A percentile compares a stretch with the other conserved stretches of the same genome.
Conservation (phyloP, 2,797 vertebrate species). For the Enteromius thamalakanensis region DNA sequence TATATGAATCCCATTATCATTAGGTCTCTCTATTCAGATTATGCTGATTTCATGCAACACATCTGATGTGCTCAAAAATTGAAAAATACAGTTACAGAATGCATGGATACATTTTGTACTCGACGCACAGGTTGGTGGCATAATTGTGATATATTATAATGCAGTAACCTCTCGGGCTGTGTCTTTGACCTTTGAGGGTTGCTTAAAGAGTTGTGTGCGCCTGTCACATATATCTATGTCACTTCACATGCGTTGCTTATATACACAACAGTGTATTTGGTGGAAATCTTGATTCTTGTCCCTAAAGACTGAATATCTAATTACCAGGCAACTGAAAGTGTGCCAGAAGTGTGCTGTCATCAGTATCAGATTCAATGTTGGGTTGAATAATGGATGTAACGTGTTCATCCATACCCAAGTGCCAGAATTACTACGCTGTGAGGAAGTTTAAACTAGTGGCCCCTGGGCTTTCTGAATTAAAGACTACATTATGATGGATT, state of each 20-base stretch:
- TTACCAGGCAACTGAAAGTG: constrained; percentile 46
- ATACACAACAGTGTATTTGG: neutral
- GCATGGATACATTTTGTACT: neutral
- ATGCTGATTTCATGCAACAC: constrained; percentile 9
- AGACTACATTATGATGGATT: constrained; percentile 18
- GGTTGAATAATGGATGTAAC: constrained; percentile 62
- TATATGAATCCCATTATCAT: neutral
- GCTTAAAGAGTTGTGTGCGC: neutral
- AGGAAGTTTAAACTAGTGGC: constrained; percentile 54
- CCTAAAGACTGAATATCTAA: constrained; percentile 37
- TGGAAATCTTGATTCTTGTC: constrained; percentile 29
- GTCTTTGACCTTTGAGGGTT: constrained; percentile 23
- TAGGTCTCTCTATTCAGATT: neutral
- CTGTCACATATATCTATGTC: neutral
- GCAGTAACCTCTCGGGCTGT: neutral
- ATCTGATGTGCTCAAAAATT: neutral
- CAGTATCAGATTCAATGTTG: constrained; percentile 56
- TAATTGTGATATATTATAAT: neutral
- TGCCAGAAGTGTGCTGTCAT: constrained; percentile 50
- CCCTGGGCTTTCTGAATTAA: constrained; percentile 44
- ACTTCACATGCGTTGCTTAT: constrained; percentile 22
- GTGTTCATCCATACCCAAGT: constrained; percentile 55
- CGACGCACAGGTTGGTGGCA: neutral
- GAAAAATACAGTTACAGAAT: constrained; percentile 3
- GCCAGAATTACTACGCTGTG: constrained; percentile 47